phyloP scores from a whole-genome alignment of 2,888 invertebrate genomes.

The Barypeithes pellucidus region DNA sequence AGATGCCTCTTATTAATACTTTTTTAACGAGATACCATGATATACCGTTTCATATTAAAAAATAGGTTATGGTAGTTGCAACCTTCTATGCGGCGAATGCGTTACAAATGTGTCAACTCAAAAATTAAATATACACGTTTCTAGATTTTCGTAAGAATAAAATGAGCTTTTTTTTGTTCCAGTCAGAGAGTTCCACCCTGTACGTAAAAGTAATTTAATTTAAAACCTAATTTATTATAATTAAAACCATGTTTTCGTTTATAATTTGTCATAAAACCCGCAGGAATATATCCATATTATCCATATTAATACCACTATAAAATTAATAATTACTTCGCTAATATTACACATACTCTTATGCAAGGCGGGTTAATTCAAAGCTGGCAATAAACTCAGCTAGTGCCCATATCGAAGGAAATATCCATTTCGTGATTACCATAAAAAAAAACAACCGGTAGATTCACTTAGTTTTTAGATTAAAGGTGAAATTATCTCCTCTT shows the following conservation, averaged over 20 bases:
- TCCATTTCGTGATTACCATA: slow-evolving; percentile 44
- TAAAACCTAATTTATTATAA: slow-evolving; percentile 52
- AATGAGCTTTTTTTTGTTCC: too few species aligned
- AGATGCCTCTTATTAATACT: too few species aligned
- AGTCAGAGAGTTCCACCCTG: too few species aligned
- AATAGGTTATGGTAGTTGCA: too few species aligned
- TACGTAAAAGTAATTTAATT: slow-evolving; percentile 32
- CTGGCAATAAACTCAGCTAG: slow-evolving; percentile 46
- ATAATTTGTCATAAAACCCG: slow-evolving; percentile 38
- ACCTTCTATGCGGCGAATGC: too few species aligned
- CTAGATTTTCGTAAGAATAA: too few species aligned
- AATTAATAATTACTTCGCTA: slow-evolving; percentile 49
- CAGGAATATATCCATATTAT: slow-evolving; percentile 34
- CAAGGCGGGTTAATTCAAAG: slow-evolving; percentile 45
- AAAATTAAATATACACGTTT: too few species aligned
- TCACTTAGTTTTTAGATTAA: slow-evolving; percentile 48
- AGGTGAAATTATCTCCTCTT: slow-evolving; percentile 38
- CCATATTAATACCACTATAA: slow-evolving; percentile 51
- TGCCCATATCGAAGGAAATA: slow-evolving; percentile 41
- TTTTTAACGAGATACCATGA: too few species aligned
- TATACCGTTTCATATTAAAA: too few species aligned
- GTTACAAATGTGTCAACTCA: too few species aligned
- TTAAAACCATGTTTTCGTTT: slow-evolving; percentile 48
- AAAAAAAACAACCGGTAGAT: slow-evolving; percentile 45
- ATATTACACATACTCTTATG: slow-evolving; percentile 43